These are phyloP conservation scores for Rhamnusium bicolor DNA, from an alignment of 2,888 invertebrate genomes.

Conservation along the genomic window DNA sequence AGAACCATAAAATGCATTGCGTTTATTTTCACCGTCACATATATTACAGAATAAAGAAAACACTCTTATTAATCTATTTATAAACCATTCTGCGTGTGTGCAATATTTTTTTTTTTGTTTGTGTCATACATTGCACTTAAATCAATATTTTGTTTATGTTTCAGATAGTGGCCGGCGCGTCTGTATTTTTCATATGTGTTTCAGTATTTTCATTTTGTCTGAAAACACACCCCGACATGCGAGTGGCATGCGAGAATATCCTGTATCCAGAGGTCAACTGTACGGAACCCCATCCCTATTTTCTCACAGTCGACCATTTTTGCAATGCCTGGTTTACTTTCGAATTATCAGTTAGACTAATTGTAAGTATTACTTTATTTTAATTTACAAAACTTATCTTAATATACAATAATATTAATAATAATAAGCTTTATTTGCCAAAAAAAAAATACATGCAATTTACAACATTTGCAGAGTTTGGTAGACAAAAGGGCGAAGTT, in stretches of 20 bases:
- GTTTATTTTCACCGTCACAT: not conserved
- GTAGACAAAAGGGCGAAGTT: no score
- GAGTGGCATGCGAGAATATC: conserved; percentile 71
- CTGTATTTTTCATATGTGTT: conserved; percentile 96
- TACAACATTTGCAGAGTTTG: no score
- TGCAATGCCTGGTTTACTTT: conserved; percentile 98
- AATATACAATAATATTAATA: no score
- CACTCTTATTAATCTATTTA: no score
- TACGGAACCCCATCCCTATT: conserved; percentile 75
- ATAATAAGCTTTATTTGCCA: no score
- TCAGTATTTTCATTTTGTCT: conserved; percentile 97
- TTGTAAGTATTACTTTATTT: conserved; percentile 88
- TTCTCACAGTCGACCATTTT: conserved; percentile 93
- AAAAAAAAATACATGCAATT: no score
- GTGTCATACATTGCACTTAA: not conserved
- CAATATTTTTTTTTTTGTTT: no score
- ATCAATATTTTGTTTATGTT: conserved; percentile 53
- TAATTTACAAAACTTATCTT: no score
- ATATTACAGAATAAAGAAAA: no score
- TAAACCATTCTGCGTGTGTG: not conserved
- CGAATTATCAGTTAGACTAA: conserved; percentile 88
- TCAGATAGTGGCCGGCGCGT: conserved; percentile 91
- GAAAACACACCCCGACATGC: conserved; percentile 93
- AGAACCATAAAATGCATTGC: not conserved
- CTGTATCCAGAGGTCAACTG: conserved; percentile 60